phyloP scores from a whole-genome alignment of 1,140 invertebrate species.

The Aporrectodea caliginosa region DNA sequence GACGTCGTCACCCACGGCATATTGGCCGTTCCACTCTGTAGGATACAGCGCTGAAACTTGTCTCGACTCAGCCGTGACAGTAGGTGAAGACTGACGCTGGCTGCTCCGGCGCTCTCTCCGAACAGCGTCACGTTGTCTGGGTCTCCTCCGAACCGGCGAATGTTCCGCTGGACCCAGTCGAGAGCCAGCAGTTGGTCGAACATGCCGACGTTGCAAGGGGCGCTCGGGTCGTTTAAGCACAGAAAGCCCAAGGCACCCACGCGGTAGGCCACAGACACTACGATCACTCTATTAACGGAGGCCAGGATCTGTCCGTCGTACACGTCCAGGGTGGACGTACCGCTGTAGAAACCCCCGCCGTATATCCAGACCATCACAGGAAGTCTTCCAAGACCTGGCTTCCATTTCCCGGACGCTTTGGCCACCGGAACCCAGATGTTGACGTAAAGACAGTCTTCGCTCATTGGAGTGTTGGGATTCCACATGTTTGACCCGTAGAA shows the following conservation, averaged over 20 bases:
- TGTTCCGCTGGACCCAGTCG: constrained; percentile 78
- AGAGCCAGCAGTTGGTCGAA: constrained; percentile 73
- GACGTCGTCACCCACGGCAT: constrained; percentile 88
- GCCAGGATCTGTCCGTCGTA: constrained; percentile 85
- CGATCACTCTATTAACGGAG: constrained; percentile 71
- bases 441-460: constrained; percentile 48
- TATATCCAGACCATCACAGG: constrained; percentile 59
- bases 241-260: constrained; percentile 87
- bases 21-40: constrained; percentile 63
- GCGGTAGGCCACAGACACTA: constrained; percentile 91
- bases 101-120: constrained; percentile 92
- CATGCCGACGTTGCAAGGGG: constrained; percentile 86
- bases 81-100: constrained; percentile 87
- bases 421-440: constrained; percentile 43
- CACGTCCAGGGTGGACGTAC: constrained; percentile 85
- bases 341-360: constrained; percentile 87
- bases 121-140: constrained; percentile 90
- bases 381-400: constrained; percentile 64
- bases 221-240: constrained; percentile 81
- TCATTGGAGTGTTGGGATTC: constrained; percentile 84
- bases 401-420: constrained; percentile 92
- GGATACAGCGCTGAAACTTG: constrained; percentile 74
- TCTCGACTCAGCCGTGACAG: constrained; percentile 78
- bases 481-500: constrained; percentile 71
- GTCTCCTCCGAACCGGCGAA: constrained; percentile 88